Percentiles rank a stretch among this genome's conserved stretches.
phyloP scores from a whole-genome alignment of 2,113 vertebrate genomes.

The Falcunculus frontatus region DNA sequence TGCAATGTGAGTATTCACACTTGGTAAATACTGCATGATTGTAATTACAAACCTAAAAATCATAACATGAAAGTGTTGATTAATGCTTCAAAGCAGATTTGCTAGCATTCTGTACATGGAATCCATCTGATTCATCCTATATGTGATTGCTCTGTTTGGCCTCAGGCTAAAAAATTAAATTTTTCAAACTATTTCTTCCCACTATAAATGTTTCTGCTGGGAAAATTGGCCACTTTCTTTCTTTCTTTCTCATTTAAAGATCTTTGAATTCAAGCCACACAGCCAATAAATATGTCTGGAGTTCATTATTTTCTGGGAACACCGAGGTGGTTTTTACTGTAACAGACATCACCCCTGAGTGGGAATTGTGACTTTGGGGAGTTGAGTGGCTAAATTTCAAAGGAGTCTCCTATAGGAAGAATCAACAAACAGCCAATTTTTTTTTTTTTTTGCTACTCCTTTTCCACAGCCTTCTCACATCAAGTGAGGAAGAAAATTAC shows the following conservation, averaged over 20 bases:
- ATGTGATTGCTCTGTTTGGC: not conserved
- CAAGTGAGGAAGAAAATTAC: not conserved
- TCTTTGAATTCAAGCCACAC: not conserved
- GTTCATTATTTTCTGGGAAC: not conserved
- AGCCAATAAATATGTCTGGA: not conserved
- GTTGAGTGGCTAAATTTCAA: not conserved
- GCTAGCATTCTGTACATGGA: not conserved
- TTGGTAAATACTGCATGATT: not conserved
- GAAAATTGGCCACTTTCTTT: not conserved
- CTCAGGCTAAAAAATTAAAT: not conserved
- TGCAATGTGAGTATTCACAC: not conserved
- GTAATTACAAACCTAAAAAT: constrained; percentile 28
- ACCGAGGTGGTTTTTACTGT: not conserved
- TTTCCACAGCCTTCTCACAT: not conserved
- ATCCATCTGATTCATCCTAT: not conserved
- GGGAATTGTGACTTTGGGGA: not conserved
- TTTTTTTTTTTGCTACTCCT: not conserved
- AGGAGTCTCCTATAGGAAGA: not conserved
- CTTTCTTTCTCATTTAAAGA: not conserved
- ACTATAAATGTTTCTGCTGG: not conserved
- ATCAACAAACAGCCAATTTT: not conserved
- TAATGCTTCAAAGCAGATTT: not conserved
- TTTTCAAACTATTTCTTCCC: not conserved
- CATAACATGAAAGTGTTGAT: not conserved
- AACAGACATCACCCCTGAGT: not conserved